Evolutionary conservation across 2,888 invertebrate genomes (phyloP).

Genomic region (Drosophila mayaguana): DNA sequence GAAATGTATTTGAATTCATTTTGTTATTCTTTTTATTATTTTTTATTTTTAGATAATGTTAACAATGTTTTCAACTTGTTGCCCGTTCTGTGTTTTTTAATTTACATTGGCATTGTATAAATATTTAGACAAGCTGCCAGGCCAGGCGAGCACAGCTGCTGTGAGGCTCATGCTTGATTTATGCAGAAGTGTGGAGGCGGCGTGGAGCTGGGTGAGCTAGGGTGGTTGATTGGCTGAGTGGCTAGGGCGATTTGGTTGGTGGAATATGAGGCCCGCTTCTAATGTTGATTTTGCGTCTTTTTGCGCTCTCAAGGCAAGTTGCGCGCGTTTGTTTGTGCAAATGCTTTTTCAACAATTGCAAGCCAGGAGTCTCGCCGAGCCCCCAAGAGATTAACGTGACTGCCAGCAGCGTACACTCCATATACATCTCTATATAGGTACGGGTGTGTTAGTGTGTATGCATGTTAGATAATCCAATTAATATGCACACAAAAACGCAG

Average conservation of each 20-base stretch:
- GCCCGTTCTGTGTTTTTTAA: constrained; percentile 72
- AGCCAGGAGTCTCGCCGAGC: constrained; percentile 61
- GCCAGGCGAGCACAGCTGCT: constrained; percentile 41
- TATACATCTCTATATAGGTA: not conserved
- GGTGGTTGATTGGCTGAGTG: not conserved
- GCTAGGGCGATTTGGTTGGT: not conserved
- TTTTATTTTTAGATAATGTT: constrained; percentile 49
- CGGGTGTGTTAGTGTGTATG: constrained; percentile 47
- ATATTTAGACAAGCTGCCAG: constrained; percentile 72
- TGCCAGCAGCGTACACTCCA: constrained; percentile 34
- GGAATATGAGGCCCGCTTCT: constrained; percentile 45
- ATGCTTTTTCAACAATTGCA: constrained; percentile 80
- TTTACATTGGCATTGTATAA: constrained; percentile 79
- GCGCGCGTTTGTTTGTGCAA: constrained; percentile 59
- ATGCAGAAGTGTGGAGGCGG: constrained; percentile 45
- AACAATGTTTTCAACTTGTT: constrained; percentile 77
- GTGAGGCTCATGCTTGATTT: constrained; percentile 54
- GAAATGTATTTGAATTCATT: constrained; percentile 5
- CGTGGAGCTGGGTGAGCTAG: not conserved
- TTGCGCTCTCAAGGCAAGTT: constrained; percentile 54
- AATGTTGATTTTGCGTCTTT: constrained; percentile 78
- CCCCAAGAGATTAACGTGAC: constrained; percentile 82
- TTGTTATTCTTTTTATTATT: constrained; percentile 9
- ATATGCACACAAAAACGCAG: constrained; percentile 79
- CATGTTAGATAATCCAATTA: constrained; percentile 83